Evolutionary conservation across 2,888 invertebrate species (phyloP).

Genomic region (Eudemis profundana): DNA sequence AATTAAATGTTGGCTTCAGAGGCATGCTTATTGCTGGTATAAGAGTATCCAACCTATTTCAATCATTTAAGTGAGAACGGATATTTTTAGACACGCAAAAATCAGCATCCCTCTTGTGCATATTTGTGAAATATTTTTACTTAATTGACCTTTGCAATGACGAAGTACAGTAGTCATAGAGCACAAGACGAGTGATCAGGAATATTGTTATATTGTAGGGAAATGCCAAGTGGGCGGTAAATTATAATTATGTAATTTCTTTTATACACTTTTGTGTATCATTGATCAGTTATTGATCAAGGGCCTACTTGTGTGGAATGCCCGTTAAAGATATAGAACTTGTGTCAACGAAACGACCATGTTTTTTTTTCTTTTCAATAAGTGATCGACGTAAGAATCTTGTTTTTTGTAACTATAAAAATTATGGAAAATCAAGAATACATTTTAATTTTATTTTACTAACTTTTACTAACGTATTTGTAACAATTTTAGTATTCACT

Average conservation of each 20-base stretch:
- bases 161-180: conserved; percentile 44
- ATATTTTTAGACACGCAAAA: neutral
- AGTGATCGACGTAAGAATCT: conserved; percentile 29
- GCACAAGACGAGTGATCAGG: conserved; percentile 31
- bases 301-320: conserved; percentile 31
- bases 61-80: neutral
- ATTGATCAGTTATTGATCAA: conserved; percentile 22
- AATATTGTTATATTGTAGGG: conserved; percentile 38
- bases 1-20: neutral
- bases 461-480: conserved; percentile 49
- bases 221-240: conserved; percentile 14
- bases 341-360: conserved; percentile 22
- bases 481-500: conserved; percentile 49
- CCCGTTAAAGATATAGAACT: neutral
- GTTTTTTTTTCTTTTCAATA: conserved; percentile 15
- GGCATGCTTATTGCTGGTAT: neutral
- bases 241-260: conserved; percentile 26
- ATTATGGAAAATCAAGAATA: conserved; percentile 45
- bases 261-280: conserved; percentile 31
- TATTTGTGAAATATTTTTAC: conserved; percentile 22
- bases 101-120: neutral
- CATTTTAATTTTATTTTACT: conserved; percentile 48
- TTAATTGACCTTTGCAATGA: conserved; percentile 30
- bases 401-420: conserved; percentile 27
- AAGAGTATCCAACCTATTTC: conserved; percentile 3